Conservation (phyloP, 1,140 invertebrate genomes). For the Sogatella furcifera region DNA sequence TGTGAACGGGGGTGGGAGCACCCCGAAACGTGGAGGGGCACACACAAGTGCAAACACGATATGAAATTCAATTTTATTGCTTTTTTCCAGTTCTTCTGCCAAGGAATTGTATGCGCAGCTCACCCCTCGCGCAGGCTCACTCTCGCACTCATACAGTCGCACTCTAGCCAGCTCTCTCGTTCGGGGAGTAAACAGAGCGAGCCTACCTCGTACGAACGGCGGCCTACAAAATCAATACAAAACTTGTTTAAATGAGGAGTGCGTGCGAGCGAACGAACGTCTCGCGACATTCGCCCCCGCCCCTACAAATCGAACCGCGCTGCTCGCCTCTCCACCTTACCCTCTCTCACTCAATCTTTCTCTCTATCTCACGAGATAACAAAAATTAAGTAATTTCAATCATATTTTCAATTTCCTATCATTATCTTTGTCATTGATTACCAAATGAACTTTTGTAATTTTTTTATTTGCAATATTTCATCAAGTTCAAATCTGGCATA, state of each 20-base stretch:
- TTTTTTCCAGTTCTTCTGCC: constrained; percentile 22
- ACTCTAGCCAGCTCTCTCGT: not conserved
- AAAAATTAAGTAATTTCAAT: no score
- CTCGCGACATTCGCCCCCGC: no score
- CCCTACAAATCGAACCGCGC: no score
- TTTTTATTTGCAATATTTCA: no score
- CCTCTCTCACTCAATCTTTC: no score
- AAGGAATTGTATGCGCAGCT: constrained; percentile 1
- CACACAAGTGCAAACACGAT: constrained; percentile 25
- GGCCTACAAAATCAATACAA: not conserved
- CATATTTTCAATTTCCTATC: no score
- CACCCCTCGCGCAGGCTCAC: not conserved
- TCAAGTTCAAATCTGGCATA: no score
- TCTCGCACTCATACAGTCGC: not conserved
- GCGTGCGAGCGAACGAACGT: not conserved
- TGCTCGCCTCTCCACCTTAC: no score
- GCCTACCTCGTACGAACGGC: not conserved
- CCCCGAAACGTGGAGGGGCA: constrained; percentile 3
- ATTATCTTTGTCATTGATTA: no score
- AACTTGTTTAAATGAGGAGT: constrained; percentile 1
- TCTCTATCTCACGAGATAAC: no score
- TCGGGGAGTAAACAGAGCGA: not conserved
- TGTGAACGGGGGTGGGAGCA: constrained; percentile 6
- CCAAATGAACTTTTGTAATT: no score
- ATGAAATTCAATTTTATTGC: constrained; percentile 27